These are phyloP conservation scores for Tachina lurida DNA, from an alignment of 2,888 invertebrate genomes.

Conservation along the genomic window DNA sequence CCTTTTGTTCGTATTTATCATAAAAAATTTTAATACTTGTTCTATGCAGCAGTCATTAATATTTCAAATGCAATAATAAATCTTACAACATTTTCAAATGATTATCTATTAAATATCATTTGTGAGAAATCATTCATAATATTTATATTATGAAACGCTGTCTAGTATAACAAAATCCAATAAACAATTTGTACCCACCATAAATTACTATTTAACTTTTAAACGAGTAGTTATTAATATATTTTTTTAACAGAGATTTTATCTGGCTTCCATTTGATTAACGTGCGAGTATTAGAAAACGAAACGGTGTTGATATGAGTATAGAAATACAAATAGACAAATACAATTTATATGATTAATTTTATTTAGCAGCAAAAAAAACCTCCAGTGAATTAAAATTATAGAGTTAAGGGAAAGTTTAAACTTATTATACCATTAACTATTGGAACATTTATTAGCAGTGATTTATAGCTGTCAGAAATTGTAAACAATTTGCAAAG, in stretches of 20 bases:
- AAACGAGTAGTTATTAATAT: conserved; percentile 4
- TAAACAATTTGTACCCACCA: conserved; percentile 31
- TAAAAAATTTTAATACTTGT: too few relatives aligned
- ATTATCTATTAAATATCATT: conserved; percentile 18
- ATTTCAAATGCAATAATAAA: neutral
- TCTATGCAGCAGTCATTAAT: neutral
- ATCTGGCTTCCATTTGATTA: conserved; percentile 55
- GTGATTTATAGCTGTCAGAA: conserved; percentile 80
- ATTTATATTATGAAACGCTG: neutral
- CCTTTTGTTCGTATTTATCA: too few relatives aligned
- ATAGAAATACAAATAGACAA: conserved; percentile 6
- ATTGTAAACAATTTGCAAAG: conserved; percentile 80
- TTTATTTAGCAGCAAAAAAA: conserved; percentile 25
- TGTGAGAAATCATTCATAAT: neutral
- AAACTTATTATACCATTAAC: neutral
- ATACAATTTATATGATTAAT: conserved; percentile 65
- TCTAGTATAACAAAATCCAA: conserved; percentile 15
- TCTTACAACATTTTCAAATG: neutral
- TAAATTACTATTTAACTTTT: conserved; percentile 21
- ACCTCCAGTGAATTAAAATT: conserved; percentile 14
- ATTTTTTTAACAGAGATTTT: conserved; percentile 34
- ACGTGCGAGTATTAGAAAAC: conserved; percentile 22
- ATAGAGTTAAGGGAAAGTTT: conserved; percentile 16
- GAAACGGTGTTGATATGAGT: conserved; percentile 59
- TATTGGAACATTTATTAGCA: conserved; percentile 74